phyloP scores from a whole-genome alignment of 1,140 invertebrate genomes.

The Pygmarrhopalites habei region DNA sequence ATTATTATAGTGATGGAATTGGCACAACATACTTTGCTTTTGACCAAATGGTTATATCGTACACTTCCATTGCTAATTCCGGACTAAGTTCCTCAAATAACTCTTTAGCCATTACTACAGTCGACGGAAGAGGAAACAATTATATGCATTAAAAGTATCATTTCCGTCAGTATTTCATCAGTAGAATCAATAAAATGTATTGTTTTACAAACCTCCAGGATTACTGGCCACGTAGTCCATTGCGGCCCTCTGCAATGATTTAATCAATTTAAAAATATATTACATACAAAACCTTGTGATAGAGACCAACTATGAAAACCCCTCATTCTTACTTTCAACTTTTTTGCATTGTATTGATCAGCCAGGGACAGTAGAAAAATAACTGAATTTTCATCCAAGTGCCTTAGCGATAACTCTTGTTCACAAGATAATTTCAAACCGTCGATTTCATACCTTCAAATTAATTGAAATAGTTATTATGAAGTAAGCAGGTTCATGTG shows the following conservation, averaged over 20 bases:
- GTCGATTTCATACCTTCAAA: conserved; percentile 53
- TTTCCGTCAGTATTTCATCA: too few relatives aligned
- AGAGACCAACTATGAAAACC: not conserved
- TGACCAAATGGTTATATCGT: conserved; percentile 46
- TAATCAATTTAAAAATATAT: conserved; percentile 5
- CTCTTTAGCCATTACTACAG: conserved; percentile 55
- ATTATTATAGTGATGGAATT: not conserved
- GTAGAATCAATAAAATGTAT: too few relatives aligned
- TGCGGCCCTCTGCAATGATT: conserved; percentile 27
- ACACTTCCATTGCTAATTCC: conserved; percentile 54
- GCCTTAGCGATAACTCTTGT: conserved; percentile 49
- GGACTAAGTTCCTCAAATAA: conserved; percentile 57
- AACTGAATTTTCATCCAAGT: conserved; percentile 57
- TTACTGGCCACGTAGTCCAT: conserved; percentile 44
- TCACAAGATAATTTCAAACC: conserved; percentile 55
- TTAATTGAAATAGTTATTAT: too few relatives aligned
- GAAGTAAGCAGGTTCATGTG: too few relatives aligned
- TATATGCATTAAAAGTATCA: too few relatives aligned
- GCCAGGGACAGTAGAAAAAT: conserved; percentile 58
- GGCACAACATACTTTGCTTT: conserved; percentile 40
- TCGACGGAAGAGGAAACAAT: too few relatives aligned
- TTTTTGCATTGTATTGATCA: conserved; percentile 57
- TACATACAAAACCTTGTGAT: conserved; percentile 5
- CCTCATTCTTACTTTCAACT: conserved; percentile 52
- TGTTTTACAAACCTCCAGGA: too few relatives aligned